A percentile compares a stretch with the other conserved stretches of the same genome.
These are phyloP conservation scores for Onychomys leucogaster DNA, from an alignment of 2,797 vertebrate species.

Conservation along the genomic window DNA sequence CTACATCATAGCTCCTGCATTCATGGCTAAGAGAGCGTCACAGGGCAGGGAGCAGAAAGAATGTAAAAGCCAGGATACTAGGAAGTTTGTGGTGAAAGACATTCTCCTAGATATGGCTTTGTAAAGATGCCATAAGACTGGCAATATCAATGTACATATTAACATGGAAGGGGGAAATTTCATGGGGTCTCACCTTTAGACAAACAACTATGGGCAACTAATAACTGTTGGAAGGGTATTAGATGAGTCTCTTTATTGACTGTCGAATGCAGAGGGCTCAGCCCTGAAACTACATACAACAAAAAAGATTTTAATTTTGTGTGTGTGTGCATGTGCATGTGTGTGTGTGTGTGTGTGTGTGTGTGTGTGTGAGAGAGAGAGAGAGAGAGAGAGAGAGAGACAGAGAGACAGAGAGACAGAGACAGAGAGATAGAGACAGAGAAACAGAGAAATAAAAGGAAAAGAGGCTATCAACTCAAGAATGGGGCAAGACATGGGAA, in stretches of 20 bases:
- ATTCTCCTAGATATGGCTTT: background rate
- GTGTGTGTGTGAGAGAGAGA: background rate
- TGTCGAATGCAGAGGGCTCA: background rate
- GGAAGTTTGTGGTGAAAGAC: background rate
- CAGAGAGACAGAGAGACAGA: no score
- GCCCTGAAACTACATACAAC: background rate
- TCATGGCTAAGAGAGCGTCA: no score
- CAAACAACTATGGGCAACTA: background rate
- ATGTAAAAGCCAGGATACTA: background rate
- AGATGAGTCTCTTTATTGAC: background rate
- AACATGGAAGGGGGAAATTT: background rate
- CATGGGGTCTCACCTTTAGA: background rate
- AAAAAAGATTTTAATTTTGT: background rate
- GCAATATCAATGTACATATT: background rate
- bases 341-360: background rate
- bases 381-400: no score
- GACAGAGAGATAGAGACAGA: no score
- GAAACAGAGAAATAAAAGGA: background rate
- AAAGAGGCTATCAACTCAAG: background rate
- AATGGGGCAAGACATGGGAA: background rate
- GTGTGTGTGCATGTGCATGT: rapidly evolving
- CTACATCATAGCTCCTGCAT: background rate
- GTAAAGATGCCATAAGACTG: background rate
- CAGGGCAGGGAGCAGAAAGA: background rate
- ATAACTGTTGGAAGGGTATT: background rate